Percentiles rank a stretch among this genome's conserved stretches.
Evolutionary conservation across 2,113 vertebrate genomes (phyloP).

Genomic region (Miniopterus natalensis): DNA sequence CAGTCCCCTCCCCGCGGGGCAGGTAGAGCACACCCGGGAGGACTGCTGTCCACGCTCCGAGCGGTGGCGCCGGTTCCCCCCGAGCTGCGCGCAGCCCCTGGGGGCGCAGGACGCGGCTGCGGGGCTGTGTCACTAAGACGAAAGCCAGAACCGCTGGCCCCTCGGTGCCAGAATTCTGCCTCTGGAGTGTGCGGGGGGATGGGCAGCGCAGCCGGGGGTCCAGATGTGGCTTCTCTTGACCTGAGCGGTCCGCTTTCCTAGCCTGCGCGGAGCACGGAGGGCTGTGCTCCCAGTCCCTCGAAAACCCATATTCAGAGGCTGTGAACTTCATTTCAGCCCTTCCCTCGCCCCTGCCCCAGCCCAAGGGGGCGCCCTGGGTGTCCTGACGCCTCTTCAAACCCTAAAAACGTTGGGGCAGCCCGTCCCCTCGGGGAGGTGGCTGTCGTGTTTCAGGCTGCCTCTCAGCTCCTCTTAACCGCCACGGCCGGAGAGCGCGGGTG

Average conservation of each 20-base stretch:
- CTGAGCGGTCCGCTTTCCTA: background rate
- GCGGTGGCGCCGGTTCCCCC: background rate
- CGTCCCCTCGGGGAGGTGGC: background rate
- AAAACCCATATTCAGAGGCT: background rate
- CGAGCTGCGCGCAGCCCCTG: constrained; percentile 5
- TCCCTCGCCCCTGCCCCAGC: too few relatives aligned
- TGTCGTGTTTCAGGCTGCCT: background rate
- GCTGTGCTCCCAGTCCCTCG: background rate
- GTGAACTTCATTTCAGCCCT: background rate
- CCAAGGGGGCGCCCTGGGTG: background rate
- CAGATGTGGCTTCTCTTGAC: background rate
- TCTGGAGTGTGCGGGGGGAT: background rate
- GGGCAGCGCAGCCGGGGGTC: background rate
- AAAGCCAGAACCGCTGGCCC: background rate
- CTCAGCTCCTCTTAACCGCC: background rate
- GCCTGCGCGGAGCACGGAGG: background rate
- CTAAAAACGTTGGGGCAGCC: background rate
- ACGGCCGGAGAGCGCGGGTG: background rate
- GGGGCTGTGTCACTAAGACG: constrained; percentile 13
- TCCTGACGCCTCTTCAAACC: background rate
- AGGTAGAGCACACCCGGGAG: constrained; percentile 23
- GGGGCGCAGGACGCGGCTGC: constrained; percentile 48
- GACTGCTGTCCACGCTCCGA: background rate
- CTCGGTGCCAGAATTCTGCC: background rate
- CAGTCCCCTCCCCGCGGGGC: background rate